Base-by-base conservation (phyloP, 2,113 vertebrate species). In the Pundamilia nyererei region DNA sequence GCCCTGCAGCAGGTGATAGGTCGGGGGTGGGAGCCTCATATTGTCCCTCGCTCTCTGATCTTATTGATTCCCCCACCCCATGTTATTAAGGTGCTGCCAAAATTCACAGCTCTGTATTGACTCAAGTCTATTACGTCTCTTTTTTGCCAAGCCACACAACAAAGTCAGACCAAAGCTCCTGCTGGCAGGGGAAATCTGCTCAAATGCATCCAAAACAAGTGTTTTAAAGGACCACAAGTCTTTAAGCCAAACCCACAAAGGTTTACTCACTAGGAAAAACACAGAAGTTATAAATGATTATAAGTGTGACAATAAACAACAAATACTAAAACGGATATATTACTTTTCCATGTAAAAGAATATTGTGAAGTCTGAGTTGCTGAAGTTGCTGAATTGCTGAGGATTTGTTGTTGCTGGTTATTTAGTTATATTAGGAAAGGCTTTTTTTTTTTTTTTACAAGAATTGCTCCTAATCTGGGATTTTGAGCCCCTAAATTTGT, bases 1-100 rank as follows among this genome's bases (percentile, higher is more conserved):
- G 90, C 90, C 87, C 84, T 83, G 85, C 87, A 79, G 87, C 92
- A 91, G 90, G 86, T 89, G 80, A 90, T 80, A 65, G 68, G n/a
- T 40, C 12, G 7, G 5, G 12, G 24, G 56, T 17, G 62, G 86
- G 56, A 24, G 49, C 53, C 62, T 89, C 40, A 58, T 49, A 65
- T 54, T 62, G 86, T 92, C 85, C 93, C 85, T 89, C 82, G 54
- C 88, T 86, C 86, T 88, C 79, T 86, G 89, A 80, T 89, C 54
- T 15, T 81, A 96, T 96, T 77, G 93, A 96, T 94, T 19, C 15
- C 72, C 87, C 80, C 45, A 83, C 84, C 89, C 85, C 65, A 60
- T 96, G 88, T 95, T 94, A 91, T 95, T 95, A 92, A 93, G 90
- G 87, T 91, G 82, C 92, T 91, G 91, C 94, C 93, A 94, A 95